Evolutionary conservation across 2,113 vertebrate species (phyloP), one percentile per base, ranked within the genome.

Genomic region (Sander vitreus): DNA sequence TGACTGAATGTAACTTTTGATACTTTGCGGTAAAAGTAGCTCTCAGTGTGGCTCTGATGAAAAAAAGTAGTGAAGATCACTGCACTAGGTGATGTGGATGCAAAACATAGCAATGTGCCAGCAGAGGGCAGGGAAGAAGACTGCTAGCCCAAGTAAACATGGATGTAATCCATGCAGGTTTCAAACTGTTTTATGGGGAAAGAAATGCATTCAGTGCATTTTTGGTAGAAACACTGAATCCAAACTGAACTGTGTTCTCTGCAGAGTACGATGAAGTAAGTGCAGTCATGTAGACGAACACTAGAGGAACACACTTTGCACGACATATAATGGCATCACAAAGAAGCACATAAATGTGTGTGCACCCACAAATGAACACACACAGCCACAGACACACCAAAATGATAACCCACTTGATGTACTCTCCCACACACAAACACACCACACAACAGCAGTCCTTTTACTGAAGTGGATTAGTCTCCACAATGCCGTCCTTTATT

Each of bases 401-500:
- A 62, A 76, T 76, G 64, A 68, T 25, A 69, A 72, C 78, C 73
- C 69, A 67, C 69, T 74, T 53, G 33, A 66, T 64, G 66, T 57
- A 25, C 58, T 81, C 65, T 72, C 84, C 51, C 81, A 77, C 85
- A 85, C 83, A 91, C 83, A 78, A 5, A 77, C 70, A 66, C 80
- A 73, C 25, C 27, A 85, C 73, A 91, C 75, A 79, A 68, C 62
- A 86, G 78, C 73, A 48, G 78, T 68, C 76, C 73, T 80, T 74
- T 60, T 53, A 81, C 84, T 90, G 50, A 83, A 93, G 92, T 91
- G 91, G 91, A 93, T 92, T 91, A 92, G 85, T 43, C 80, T 82
- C 78, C 86, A 95, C 95, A 94, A 94, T 91, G 91, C 68, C 47
- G 48, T 83, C 87, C 88, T 93, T 94, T 92, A 94, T 95, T 85